Base-by-base conservation (phyloP, 1,140 invertebrate species). In the Epicauta chinensis region DNA sequence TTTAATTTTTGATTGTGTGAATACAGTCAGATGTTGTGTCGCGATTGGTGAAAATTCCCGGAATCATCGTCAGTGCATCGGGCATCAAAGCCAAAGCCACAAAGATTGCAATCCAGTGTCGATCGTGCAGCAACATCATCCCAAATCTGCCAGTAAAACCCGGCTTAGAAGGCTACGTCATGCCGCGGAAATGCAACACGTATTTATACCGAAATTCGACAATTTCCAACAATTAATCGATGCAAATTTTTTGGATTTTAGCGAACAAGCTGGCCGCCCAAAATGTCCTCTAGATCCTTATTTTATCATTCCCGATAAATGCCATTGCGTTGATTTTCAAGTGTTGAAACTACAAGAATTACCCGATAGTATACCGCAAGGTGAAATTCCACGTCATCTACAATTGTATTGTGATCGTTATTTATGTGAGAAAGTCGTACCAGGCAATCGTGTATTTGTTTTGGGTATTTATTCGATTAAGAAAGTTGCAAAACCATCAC, bases 251-350 rank as follows among this genome's bases (percentile, higher is more conserved):
- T 23, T 23, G 42, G 23, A 40, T 51, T 71, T 59, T 68, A 92
- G 89, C 10, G 93, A 95, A 68, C 91, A 95, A 77, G 84, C 89
- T 55, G 91, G 89, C 49, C 74, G 86, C 41, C 82, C 84, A 5
- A 92, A 93, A 62, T 99, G 97, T 72, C 96, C 97, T 2, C 66
- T 99, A 15, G 97, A 99, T 77, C 97, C 97, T 3, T 99, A 92
- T 69, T 97, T 96, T 67, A 97, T 99, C 55, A 85, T 89, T 71
- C 95, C 97, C 16, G 97, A 99, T 66, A 97, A 97, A 71, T 98
- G 96, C 68, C 80, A 85, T 58, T 99, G 97, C 72, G 89, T 98
- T 3, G 97, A 99, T 74, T 98, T 92, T 69, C 81, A 90, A 82
- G 79, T 84, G 0, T 63, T 90, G 0, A 99, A 98, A 71, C 71